Conservation (phyloP, 2,888 invertebrate genomes). For the Pachliopta kotzebuea region DNA sequence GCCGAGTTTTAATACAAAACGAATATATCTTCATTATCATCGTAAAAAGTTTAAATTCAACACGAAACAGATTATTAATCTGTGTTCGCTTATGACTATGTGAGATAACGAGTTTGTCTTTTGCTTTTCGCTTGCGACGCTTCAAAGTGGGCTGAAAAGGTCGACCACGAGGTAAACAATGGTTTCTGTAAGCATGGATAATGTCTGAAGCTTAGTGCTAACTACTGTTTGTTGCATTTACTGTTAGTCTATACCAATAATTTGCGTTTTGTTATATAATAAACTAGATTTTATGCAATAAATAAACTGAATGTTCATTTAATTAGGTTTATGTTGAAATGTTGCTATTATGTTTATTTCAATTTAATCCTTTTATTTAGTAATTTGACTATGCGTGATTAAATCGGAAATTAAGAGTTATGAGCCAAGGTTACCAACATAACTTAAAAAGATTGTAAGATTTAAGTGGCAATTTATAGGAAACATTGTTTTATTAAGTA, state of each 20-base stretch:
- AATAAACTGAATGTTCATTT: not conserved
- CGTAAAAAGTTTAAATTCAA: no score
- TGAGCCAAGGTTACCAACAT: not conserved
- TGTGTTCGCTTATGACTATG: slow-evolving; percentile 39
- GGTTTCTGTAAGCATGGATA: slow-evolving; percentile 27
- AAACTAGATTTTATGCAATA: not conserved
- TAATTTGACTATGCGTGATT: not conserved
- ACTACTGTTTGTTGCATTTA: slow-evolving; percentile 27
- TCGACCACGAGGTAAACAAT: slow-evolving; percentile 69
- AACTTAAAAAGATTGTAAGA: not conserved
- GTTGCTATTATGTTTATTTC: no score
- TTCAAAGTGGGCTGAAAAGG: slow-evolving; percentile 74
- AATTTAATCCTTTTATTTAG: no score
- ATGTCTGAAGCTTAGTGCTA: slow-evolving; percentile 23
- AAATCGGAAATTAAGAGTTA: not conserved
- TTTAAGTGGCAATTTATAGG: not conserved
- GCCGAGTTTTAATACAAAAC: no score
- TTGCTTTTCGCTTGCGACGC: slow-evolving; percentile 71
- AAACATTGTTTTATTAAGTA: no score
- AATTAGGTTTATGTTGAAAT: no score
- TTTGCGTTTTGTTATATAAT: slow-evolving; percentile 1
- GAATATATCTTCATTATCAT: no score
- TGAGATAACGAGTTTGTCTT: slow-evolving; percentile 56
- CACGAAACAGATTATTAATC: not conserved
- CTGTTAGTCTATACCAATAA: slow-evolving; percentile 27